These are phyloP conservation scores for Cephalopholis sonnerati DNA, from an alignment of 2,113 vertebrate genomes.

Conservation along the genomic window DNA sequence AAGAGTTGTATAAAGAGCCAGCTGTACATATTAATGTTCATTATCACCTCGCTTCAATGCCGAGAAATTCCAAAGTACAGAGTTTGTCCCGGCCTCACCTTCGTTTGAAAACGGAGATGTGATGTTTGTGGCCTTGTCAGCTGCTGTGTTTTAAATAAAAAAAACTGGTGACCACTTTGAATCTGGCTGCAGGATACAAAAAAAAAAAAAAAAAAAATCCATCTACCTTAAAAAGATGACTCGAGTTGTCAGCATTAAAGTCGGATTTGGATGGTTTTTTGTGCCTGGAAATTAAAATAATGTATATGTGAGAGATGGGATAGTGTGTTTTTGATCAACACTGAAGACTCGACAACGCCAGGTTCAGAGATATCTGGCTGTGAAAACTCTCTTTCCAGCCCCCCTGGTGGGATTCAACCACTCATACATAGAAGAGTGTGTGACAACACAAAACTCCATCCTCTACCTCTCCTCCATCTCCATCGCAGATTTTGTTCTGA, in stretches of 20 bases:
- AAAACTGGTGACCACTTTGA: slow-evolving; percentile 35
- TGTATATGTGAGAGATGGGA: background rate
- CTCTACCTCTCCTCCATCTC: slow-evolving; percentile 27
- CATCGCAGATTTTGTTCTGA: slow-evolving; percentile 16
- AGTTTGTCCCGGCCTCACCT: slow-evolving; percentile 62
- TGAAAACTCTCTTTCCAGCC: slow-evolving; percentile 10
- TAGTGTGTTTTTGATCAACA: background rate
- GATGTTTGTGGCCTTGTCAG: slow-evolving; percentile 55
- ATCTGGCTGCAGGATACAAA: slow-evolving; percentile 15
- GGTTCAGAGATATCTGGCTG: slow-evolving; percentile 43
- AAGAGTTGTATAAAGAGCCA: slow-evolving; percentile 65
- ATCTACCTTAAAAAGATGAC: background rate
- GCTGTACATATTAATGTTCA: slow-evolving; percentile 76
- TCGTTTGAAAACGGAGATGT: slow-evolving; percentile 41
- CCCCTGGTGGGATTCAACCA: slow-evolving; percentile 21
- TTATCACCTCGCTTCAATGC: slow-evolving; percentile 68
- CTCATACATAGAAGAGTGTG: slow-evolving; percentile 35
- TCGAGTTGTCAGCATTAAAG: slow-evolving; percentile 1
- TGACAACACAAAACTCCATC: slow-evolving; percentile 30
- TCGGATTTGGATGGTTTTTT: background rate
- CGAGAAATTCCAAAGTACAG: slow-evolving; percentile 60
- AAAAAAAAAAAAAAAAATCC: slow-evolving; percentile 10
- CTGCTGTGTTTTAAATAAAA: slow-evolving; percentile 46
- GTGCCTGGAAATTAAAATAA: slow-evolving; percentile 14
- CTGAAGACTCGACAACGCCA: background rate